A percentile compares a stretch with the other conserved stretches of the same genome.
Conservation (phyloP, 2,113 vertebrate species). For the Hemicordylus capensis region DNA sequence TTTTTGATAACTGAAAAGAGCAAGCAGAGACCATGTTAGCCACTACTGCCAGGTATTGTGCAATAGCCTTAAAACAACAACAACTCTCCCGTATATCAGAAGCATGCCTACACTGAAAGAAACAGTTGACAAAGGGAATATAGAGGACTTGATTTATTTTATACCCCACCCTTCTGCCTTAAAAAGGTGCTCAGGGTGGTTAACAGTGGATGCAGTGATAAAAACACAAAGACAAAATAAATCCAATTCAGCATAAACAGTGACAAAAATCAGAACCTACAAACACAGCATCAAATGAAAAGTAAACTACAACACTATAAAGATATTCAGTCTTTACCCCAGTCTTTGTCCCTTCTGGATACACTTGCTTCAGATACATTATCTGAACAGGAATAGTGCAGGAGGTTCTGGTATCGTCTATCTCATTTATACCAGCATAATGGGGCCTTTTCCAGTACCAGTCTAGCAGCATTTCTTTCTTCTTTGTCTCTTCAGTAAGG, state of each 20-base stretch:
- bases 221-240: neutral
- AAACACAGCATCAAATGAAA: neutral
- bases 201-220: neutral
- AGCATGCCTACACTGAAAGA: constrained; percentile 33
- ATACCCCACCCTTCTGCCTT: neutral
- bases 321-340: neutral
- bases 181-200: neutral
- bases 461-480: neutral
- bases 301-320: neutral
- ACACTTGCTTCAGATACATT: neutral
- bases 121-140: neutral
- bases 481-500: neutral
- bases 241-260: neutral
- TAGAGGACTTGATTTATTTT: neutral
- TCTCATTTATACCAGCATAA: neutral
- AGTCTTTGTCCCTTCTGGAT: neutral
- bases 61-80: constrained; percentile 52
- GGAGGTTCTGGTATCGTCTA: neutral
- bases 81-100: constrained; percentile 49
- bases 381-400: neutral
- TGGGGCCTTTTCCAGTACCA: neutral
- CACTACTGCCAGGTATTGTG: constrained; percentile 47
- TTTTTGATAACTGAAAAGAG: neutral
- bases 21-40: neutral
- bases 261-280: neutral